Conservation (phyloP, 2,113 vertebrate genomes). For the Trogon melanurus region DNA sequence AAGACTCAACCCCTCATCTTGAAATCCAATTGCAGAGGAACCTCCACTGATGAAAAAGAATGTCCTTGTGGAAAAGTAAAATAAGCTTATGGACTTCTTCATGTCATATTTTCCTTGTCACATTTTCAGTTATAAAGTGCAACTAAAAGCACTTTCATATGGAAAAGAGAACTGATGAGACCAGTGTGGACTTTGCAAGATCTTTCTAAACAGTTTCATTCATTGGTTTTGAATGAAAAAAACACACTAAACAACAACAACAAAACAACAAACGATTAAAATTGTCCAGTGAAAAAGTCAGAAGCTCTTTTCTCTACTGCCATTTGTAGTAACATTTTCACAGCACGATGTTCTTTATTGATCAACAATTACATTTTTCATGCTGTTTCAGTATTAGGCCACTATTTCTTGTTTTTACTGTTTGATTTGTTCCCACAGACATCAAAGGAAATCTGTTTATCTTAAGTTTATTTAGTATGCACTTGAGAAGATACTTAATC, state of each 20-base stretch:
- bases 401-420: background rate
- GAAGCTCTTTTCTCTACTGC: background rate
- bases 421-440: background rate
- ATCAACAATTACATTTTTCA: background rate
- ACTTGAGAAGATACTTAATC: background rate
- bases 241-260: no score
- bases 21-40: background rate
- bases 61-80: background rate
- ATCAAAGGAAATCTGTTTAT: slow-evolving; percentile 23
- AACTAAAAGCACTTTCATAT: background rate
- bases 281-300: background rate
- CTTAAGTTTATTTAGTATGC: background rate
- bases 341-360: background rate
- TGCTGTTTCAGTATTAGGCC: background rate
- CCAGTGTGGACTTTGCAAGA: background rate
- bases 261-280: background rate
- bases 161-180: background rate
- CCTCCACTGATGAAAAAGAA: background rate
- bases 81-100: background rate
- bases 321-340: slow-evolving; percentile 12
- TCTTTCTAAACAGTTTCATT: background rate
- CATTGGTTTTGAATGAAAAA: background rate
- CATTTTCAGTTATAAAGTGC: background rate
- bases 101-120: background rate
- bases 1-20: background rate